These are phyloP conservation scores for Microctenopoma steveboyesi DNA, from an alignment of 2,797 vertebrate species.

Conservation along the genomic window DNA sequence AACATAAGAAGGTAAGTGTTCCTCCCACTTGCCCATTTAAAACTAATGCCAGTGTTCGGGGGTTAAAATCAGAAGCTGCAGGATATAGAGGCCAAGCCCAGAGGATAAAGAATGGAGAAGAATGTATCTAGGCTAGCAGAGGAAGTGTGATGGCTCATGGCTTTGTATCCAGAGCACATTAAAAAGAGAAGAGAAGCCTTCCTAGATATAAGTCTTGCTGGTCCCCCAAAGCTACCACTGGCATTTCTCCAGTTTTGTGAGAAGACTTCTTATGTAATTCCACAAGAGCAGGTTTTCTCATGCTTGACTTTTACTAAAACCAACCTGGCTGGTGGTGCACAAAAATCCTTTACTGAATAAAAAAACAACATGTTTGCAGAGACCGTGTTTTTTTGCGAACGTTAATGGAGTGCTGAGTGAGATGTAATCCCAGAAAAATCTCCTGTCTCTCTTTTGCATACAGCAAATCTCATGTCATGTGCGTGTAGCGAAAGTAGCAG, in stretches of 20 bases:
- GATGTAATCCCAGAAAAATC: slow-evolving; percentile 18
- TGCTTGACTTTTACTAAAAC: slow-evolving; percentile 38
- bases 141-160: slow-evolving; percentile 55
- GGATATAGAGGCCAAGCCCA: slow-evolving; percentile 33
- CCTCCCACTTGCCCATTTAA: slow-evolving; percentile 45
- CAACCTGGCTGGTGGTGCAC: slow-evolving; percentile 29
- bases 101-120: slow-evolving; percentile 18
- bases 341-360: slow-evolving; percentile 31
- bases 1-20: slow-evolving; percentile 39
- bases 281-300: slow-evolving; percentile 53
- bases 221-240: slow-evolving; percentile 70
- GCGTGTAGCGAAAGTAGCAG: slow-evolving; percentile 3
- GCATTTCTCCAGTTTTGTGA: slow-evolving; percentile 69
- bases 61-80: slow-evolving; percentile 23
- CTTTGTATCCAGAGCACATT: slow-evolving; percentile 72
- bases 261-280: slow-evolving; percentile 74
- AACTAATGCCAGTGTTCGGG: slow-evolving; percentile 42
- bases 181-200: slow-evolving; percentile 67
- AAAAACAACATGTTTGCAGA: background rate
- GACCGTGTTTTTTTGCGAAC: slow-evolving; percentile 3
- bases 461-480: background rate
- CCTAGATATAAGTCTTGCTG: slow-evolving; percentile 39
- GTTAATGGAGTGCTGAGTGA: slow-evolving; percentile 18
- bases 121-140: slow-evolving; percentile 53
- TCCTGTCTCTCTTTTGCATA: background rate